Conservation (phyloP, 2,888 invertebrate genomes). For the Ctenicera cuprea region DNA sequence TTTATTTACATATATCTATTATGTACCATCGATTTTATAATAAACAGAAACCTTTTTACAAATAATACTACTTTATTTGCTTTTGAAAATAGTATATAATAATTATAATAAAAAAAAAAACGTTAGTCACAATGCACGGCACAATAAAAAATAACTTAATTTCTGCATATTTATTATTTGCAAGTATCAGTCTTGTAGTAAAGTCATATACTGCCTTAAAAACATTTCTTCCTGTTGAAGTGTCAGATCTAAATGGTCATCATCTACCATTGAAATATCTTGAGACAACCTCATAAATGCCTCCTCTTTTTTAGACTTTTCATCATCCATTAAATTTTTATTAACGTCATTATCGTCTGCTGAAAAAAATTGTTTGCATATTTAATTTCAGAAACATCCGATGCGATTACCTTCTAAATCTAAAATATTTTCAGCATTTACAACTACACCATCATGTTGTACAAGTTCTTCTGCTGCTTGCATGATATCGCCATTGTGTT, state of each 20-base stretch:
- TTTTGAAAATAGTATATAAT: constrained; percentile 33
- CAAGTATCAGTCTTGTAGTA: constrained; percentile 69
- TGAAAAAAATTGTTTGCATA: neutral
- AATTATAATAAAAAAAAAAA: constrained; percentile 39
- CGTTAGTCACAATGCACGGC: neutral
- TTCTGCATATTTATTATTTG: constrained; percentile 3
- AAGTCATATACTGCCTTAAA: constrained; percentile 79
- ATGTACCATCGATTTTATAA: neutral
- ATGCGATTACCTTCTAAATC: constrained; percentile 37
- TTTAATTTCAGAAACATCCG: neutral
- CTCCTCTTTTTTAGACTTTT: constrained; percentile 71
- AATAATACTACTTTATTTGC: neutral
- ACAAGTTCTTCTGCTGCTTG: constrained; percentile 78
- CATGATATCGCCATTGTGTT: constrained; percentile 75
- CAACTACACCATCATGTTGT: constrained; percentile 69
- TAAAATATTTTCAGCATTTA: constrained; percentile 63
- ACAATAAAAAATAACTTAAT: constrained; percentile 30
- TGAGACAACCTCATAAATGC: constrained; percentile 79
- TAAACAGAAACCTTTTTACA: neutral
- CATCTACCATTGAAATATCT: constrained; percentile 77
- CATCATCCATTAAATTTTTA: constrained; percentile 38
- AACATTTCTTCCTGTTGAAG: constrained; percentile 82
- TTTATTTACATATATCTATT: too few relatives aligned
- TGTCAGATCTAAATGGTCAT: constrained; percentile 84
- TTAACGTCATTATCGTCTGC: neutral